Base-by-base conservation (phyloP, 2,797 vertebrate species). In the Leptatherina wallacei region DNA sequence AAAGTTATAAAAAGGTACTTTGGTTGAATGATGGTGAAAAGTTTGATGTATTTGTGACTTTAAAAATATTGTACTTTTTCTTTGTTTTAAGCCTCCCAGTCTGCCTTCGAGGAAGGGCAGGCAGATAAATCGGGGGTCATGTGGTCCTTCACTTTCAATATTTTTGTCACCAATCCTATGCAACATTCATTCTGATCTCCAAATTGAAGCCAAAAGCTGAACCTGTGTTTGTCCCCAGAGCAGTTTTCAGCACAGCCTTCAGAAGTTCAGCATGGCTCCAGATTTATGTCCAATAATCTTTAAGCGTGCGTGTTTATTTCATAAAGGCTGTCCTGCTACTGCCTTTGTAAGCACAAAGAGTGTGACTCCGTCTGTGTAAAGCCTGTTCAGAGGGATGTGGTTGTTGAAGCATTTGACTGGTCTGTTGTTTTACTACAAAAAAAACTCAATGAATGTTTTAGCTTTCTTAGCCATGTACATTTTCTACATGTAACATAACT, bases 401-500 rank as follows among this genome's bases (percentile, higher is more conserved):
- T 91, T 88, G 91, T 92, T 7, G 76, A 94, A 94, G 81, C 87
- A 82, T 94, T 90, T 88, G 93, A 94, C 88, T 85, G 89, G 89
- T 92, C 92, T 90, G 91, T 88, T 90, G 91, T 88, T 85, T 88
- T 79, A 94, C 87, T 92, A 75, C 94, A 85, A 27, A 27, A 85
- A 80, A 94, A 94, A 95, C 94, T 95, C 91, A 88, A 95, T 91
- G 92, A 95, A 96, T 96, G 96, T 96, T 95, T 95, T 96, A 95
- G 94, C 88, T 85, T 87, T 86, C 85, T 95, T 95, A 95, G 94
- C 94, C 95, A 93, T 97, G 96, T 97, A 97, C 93, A 94, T 97
- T 96, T 90, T 68, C 85, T 93, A 94, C 94, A 93, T 98, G 96
- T 97, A 97, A 98, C 92, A 98, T 97, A 96, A 91, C 94, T 93